Evolutionary conservation across 2,888 invertebrate genomes (phyloP).

Genomic region (Drosophila meridionalis): DNA sequence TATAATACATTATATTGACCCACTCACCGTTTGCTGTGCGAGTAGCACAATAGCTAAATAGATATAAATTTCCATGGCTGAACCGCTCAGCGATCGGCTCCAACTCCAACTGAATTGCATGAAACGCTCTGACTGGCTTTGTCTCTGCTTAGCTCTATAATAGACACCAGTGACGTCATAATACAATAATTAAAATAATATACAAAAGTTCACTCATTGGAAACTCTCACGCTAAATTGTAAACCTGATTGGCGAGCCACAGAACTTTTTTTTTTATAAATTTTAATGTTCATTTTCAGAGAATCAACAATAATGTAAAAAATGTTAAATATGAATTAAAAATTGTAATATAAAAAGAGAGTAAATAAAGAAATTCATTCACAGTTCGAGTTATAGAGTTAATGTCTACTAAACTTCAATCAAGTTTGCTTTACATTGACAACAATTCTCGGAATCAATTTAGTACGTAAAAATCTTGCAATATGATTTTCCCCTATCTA

Average conservation of each 20-base stretch:
- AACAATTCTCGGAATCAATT: no score
- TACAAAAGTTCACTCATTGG: conserved; percentile 43
- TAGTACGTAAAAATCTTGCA: no score
- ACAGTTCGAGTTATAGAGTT: no score
- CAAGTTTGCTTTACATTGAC: no score
- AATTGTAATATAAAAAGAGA: no score
- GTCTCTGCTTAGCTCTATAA: conserved; percentile 29
- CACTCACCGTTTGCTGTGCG: conserved; percentile 43
- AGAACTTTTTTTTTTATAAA: not conserved
- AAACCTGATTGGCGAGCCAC: conserved; percentile 16
- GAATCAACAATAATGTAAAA: not conserved
- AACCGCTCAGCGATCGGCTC: conserved; percentile 52
- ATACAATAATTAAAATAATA: conserved; percentile 64
- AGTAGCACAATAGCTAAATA: conserved; percentile 24
- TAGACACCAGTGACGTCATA: conserved; percentile 67
- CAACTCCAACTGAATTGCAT: conserved; percentile 49
- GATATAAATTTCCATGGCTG: conserved; percentile 42
- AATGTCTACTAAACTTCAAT: no score
- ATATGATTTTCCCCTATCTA: no score
- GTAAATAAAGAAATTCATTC: no score
- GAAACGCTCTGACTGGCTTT: conserved; percentile 23
- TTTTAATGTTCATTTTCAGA: not conserved
- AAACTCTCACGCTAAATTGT: conserved; percentile 62
- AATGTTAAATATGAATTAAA: not conserved
- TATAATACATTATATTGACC: not conserved